Evolutionary conservation across 2,888 invertebrate species (phyloP), one percentile per base, ranked within the genome.

Genomic region (Acanthosepion esculentum): DNA sequence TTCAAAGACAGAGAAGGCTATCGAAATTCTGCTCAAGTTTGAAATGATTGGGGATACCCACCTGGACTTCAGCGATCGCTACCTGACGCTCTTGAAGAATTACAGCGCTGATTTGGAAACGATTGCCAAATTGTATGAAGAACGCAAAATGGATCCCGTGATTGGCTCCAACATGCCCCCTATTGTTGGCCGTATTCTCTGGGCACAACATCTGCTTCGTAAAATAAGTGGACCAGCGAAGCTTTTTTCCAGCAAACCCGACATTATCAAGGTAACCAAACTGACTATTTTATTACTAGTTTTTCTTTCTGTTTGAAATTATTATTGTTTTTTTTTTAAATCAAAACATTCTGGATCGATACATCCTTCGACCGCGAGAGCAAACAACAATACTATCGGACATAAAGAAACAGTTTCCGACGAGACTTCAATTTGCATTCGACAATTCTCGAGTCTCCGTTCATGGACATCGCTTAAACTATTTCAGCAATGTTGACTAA

Each of bases 191-290:
- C 98, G 98, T 96, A 98, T 99, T 48, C 98, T 98, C 97, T 99
- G 99, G 99, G 98, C 98, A 95, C 98, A 99, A 95, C 98, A 98
- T 96, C 98, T 99, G 95, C 98, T 98, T 96, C 98, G 98, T 95
- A 98, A 98, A 95, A 98, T 99, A 94, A 98, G 98, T 96, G 98
- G 98, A 48, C 98, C 99, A 0, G 99, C 99, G 98, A 97, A 98
- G 94, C 98, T 98, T 97, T 96, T 98, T 95, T 96, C 95, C 94
- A 92, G 48, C 4, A 92, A 92, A 48, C 92, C 92, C 1, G 92
- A 92, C 23, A 92, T 92, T 5, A 6, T 92, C 26, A 92, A 92
- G 48, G 92, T 92, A 92, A 92, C 23, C 23, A 23, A 59, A 23
- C 20, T 23, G 4, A 23, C 7, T 59, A 59, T 59, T 59, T 6